Conservation (phyloP, 1,140 invertebrate species). For the Bradysia coprophila region DNA sequence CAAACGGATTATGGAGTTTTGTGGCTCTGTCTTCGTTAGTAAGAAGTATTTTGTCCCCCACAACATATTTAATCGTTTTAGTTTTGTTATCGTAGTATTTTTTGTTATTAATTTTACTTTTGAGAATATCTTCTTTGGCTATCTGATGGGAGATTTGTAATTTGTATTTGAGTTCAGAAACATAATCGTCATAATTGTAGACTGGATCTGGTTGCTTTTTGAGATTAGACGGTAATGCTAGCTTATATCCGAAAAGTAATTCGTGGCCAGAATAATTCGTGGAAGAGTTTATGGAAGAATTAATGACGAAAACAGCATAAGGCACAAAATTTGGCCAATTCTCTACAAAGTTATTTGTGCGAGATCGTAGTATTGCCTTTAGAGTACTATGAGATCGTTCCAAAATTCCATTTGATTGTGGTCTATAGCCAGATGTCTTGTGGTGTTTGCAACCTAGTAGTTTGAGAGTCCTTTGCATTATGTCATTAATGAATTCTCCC, state of each 20-base stretch:
- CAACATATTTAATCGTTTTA: not conserved
- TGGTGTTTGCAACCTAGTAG: too few relatives aligned
- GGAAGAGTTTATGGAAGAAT: not conserved
- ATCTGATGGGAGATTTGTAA: not conserved
- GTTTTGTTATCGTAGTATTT: not conserved
- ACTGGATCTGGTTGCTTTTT: not conserved
- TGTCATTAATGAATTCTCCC: too few relatives aligned
- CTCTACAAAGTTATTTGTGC: not conserved
- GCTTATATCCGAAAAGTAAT: not conserved
- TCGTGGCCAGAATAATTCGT: not conserved
- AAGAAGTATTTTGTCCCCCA: not conserved
- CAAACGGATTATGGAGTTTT: not conserved
- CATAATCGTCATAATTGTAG: not conserved
- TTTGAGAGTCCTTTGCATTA: too few relatives aligned
- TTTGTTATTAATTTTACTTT: not conserved
- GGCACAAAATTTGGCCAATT: not conserved
- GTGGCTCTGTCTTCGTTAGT: not conserved
- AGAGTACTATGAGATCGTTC: not conserved
- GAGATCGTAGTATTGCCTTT: not conserved
- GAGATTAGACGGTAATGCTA: not conserved
- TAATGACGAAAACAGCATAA: not conserved
- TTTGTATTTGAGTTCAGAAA: too few relatives aligned
- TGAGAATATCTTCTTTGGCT: not conserved
- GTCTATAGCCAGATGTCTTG: not conserved
- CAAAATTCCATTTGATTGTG: not conserved